A percentile compares a stretch with the other conserved stretches of the same genome.
phyloP scores from a whole-genome alignment of 2,113 vertebrate species.

The Mungos mungo region DNA sequence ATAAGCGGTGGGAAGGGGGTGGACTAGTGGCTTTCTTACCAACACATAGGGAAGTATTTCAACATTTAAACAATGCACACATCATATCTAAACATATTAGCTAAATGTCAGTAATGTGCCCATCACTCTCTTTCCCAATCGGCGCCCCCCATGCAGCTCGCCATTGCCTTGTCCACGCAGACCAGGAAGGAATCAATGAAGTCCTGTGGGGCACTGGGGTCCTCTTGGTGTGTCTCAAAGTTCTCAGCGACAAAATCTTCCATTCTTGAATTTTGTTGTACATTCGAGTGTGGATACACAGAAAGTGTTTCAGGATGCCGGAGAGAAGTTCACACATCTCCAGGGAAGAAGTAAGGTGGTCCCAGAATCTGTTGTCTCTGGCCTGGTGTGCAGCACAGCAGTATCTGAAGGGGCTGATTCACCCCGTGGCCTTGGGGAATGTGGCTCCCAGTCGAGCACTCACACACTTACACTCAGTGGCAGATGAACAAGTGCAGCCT shows the following conservation, averaged over 20 bases:
- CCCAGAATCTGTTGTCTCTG: not conserved
- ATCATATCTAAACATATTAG: not conserved
- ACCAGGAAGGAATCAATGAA: conserved; percentile 88
- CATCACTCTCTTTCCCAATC: not conserved
- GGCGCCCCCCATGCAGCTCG: not conserved
- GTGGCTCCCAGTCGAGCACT: not conserved
- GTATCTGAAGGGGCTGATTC: not conserved
- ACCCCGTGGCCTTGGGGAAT: not conserved
- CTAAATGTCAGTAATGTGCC: not conserved
- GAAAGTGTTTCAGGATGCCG: conserved; percentile 79
- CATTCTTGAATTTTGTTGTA: conserved; percentile 64
- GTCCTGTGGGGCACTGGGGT: conserved; percentile 80
- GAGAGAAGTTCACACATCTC: conserved; percentile 79
- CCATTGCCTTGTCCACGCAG: conserved; percentile 81
- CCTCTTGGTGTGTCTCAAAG: conserved; percentile 81
- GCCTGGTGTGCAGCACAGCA: no score
- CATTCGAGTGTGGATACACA: conserved; percentile 74
- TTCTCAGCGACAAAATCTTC: conserved; percentile 76
- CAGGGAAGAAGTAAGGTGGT: not conserved
- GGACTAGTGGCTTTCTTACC: not conserved
- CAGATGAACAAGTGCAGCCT: not conserved
- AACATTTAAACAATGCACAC: not conserved
- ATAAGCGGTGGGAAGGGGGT: rapidly evolving
- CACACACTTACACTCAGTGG: not conserved
- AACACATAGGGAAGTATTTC: not conserved